These are phyloP conservation scores for Lontra canadensis DNA, from an alignment of 2,113 vertebrate genomes.

Conservation along the genomic window DNA sequence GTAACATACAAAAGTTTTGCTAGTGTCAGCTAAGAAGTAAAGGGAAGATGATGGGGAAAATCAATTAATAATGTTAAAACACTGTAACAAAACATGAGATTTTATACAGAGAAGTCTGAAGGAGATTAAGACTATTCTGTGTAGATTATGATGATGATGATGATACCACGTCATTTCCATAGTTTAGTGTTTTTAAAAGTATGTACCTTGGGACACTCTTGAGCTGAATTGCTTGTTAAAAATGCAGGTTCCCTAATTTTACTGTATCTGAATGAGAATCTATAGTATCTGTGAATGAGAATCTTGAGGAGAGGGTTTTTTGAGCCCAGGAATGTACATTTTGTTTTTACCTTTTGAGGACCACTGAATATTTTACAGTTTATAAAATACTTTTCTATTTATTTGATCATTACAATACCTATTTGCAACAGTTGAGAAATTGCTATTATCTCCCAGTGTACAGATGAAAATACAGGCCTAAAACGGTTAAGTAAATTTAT, in stretches of 20 bases:
- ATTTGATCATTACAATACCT: neutral
- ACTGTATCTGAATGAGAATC: neutral
- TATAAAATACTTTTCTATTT: neutral
- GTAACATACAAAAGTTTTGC: constrained; percentile 1
- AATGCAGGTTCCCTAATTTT: neutral
- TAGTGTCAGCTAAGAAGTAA: neutral
- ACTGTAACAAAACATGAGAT: neutral
- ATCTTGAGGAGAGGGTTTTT: neutral
- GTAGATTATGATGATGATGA: neutral
- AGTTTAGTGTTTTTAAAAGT: neutral
- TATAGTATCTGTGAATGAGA: neutral
- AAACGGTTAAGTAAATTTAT: neutral
- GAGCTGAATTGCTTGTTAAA: neutral
- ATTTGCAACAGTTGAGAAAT: neutral
- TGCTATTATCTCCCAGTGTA: neutral
- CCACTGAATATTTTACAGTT: neutral
- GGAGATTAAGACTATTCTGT: neutral
- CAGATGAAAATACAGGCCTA: neutral
- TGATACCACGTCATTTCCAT: neutral
- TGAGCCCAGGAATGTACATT: neutral
- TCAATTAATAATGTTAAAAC: neutral
- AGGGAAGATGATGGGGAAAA: neutral
- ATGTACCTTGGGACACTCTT: neutral
- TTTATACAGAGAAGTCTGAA: neutral
- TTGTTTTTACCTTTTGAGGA: neutral